Base-by-base conservation (phyloP, 2,888 invertebrate species). In the Scelioninae gen. 2 region DNA sequence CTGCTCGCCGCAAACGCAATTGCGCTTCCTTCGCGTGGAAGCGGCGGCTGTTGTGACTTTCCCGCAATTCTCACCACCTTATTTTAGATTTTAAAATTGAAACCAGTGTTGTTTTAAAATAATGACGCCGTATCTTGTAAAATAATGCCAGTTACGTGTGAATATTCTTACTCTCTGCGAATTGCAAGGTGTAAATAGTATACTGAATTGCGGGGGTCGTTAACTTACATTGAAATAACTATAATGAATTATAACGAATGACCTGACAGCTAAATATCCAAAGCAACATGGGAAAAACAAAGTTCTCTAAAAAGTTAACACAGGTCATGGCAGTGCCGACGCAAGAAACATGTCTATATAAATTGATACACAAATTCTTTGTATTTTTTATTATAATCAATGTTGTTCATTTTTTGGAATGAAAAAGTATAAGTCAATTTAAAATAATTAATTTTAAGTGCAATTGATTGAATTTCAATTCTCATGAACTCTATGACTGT, bases 1-100 rank as follows among this genome's bases (percentile, higher is more conserved):
- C 31, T 50, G 18, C 18, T 68, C 39, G 48, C 69, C 69, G 31
- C 70, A 71, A 71, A 64, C 37, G 64, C 58, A 64, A 71, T 71
- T 57, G 64, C 64, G 45, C 70, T 64, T 55, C 70, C 63, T 45
- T 63, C 55, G n/a, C 28, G 63, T 57, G 25, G 55, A 63, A 70
- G 48, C 48, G 63, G 63, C 63, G 50, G 57, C 22, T 35, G 63
- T 60, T 70, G 39, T 48, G 41, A 61, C 55, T 70, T 70, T 43
- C 57, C 63, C 57, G 63, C 70, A 63, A 70, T 63, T 63, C 63
- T 70, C 50, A 70, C 70, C 61, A 63, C 63, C 39, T 63, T 70
- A 63, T 70, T 50, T 57, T 28, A 11, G 10, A 25, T 2, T 48
- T 13, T 57, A 43, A 57, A 70, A 70, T 70, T 61, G 63, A 63